A percentile compares a stretch with the other conserved stretches of the same genome.
phyloP scores from a whole-genome alignment of 1,140 invertebrate species.

The Neuroterus valhalla region DNA sequence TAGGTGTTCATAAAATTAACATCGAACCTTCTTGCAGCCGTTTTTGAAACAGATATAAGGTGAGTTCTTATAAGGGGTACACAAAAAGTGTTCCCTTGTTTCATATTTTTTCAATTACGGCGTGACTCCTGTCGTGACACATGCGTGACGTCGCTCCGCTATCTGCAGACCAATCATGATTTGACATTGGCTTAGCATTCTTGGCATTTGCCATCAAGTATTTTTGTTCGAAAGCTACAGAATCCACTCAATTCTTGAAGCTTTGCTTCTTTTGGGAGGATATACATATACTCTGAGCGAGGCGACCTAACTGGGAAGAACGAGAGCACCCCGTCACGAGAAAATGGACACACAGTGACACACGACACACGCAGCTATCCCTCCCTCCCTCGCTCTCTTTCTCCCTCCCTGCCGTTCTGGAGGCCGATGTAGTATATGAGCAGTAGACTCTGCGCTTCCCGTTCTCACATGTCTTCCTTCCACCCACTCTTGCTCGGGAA shows the following conservation, averaged over 20 bases:
- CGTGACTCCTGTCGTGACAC: conserved; percentile 29
- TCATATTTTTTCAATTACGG: conserved; percentile 16
- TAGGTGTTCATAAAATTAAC: conserved; percentile 29
- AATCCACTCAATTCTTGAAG: neutral
- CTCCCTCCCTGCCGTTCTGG: no score
- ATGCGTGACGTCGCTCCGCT: conserved; percentile 33
- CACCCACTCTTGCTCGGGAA: no score
- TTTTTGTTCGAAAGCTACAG: conserved; percentile 2
- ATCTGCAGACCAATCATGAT: conserved; percentile 30
- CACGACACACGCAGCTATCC: no score
- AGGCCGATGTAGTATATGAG: no score
- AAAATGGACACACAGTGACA: no score
- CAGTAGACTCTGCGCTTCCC: no score
- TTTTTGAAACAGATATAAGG: conserved; percentile 37
- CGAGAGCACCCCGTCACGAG: no score
- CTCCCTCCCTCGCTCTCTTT: no score
- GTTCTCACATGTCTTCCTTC: no score
- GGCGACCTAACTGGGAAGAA: no score
- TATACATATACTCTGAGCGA: no score
- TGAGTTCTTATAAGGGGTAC: conserved; percentile 40
- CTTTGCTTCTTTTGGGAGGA: no score
- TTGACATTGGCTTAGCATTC: conserved; percentile 13
- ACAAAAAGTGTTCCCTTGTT: conserved; percentile 37
- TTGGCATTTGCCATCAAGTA: conserved; percentile 21
- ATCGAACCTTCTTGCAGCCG: conserved; percentile 14